phyloP scores from a whole-genome alignment of 2,888 invertebrate genomes.

The Trachelus troglodyta region DNA sequence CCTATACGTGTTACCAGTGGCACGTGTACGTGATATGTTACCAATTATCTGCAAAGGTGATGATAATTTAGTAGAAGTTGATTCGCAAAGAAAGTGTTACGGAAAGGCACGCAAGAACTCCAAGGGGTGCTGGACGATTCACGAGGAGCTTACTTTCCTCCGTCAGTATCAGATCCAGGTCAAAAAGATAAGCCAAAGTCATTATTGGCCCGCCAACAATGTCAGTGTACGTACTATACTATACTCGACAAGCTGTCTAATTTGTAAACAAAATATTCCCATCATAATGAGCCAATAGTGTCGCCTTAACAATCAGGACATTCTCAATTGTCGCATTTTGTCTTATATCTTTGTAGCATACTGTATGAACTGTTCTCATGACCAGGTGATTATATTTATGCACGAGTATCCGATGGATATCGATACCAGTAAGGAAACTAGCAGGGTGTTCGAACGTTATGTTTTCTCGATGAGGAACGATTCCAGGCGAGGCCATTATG shows the following conservation, averaged over 20 bases:
- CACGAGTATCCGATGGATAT: neutral
- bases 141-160: neutral
- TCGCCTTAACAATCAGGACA: neutral
- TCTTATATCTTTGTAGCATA: neutral
- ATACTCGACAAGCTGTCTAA: neutral
- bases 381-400: neutral
- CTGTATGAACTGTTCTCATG: neutral
- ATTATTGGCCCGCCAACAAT: neutral
- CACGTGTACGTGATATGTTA: neutral
- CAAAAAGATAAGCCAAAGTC: conserved; percentile 2
- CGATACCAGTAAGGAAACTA: neutral
- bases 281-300: neutral
- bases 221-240: neutral
- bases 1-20: neutral
- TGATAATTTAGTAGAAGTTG: neutral
- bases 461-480: neutral
- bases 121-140: conserved; percentile 1
- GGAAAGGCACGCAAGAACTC: neutral
- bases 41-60: neutral
- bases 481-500: conserved; percentile 50
- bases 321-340: neutral
- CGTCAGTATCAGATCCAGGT: neutral
- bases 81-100: conserved; percentile 6
- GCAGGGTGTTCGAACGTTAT: neutral
- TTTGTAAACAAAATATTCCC: neutral